phyloP scores from a whole-genome alignment of 2,888 invertebrate genomes.

The Callinectes sapidus region DNA sequence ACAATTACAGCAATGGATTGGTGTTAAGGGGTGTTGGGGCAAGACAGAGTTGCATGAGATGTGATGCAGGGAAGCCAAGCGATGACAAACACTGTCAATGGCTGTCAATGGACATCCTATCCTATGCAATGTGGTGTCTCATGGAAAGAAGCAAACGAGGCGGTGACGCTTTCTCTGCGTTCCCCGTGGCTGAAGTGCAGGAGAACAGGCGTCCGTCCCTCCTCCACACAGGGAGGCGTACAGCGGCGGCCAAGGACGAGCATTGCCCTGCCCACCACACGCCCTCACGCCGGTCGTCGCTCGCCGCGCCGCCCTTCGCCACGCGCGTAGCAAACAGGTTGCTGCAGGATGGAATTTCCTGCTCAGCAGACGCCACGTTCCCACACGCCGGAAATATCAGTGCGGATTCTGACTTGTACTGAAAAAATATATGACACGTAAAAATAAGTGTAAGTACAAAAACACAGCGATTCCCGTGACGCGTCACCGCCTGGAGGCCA shows the following conservation, averaged over 20 bases:
- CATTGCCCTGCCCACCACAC: background rate
- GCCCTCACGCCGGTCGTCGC: background rate
- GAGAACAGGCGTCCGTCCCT: background rate
- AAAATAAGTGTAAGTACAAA: background rate
- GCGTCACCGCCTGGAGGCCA: background rate
- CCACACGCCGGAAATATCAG: background rate
- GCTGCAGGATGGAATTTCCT: background rate
- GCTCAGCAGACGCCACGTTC: background rate
- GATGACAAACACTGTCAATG: too few species aligned
- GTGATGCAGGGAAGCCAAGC: too few species aligned
- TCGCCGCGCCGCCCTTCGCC: background rate
- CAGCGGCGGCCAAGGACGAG: constrained; percentile 9
- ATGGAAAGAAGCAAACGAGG: too few species aligned
- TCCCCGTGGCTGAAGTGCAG: background rate
- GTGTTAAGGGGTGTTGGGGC: too few species aligned
- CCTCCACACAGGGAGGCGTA: background rate
- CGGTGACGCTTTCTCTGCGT: too few species aligned
- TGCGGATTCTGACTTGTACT: background rate
- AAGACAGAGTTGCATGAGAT: too few species aligned
- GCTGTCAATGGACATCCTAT: too few species aligned
- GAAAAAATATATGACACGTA: background rate
- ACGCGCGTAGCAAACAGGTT: background rate
- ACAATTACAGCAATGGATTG: too few species aligned
- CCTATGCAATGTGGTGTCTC: too few species aligned
- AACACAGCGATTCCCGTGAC: background rate